Percentiles rank a stretch among this genome's conserved stretches.
Evolutionary conservation across 2,113 vertebrate genomes (phyloP).

Genomic region (Oreamnos americanus): DNA sequence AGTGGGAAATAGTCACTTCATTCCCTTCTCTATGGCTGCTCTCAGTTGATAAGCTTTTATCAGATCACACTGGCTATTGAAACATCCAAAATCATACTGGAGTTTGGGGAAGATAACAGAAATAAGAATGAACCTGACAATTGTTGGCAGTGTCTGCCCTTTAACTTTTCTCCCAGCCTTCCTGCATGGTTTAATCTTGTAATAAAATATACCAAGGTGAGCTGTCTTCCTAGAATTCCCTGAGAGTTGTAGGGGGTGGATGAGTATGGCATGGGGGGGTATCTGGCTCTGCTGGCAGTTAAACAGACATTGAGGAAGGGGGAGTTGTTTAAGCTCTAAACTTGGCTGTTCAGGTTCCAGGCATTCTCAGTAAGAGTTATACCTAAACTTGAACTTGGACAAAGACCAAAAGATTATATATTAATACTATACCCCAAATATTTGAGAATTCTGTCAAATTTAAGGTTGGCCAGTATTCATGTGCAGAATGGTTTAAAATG

Average conservation of each 20-base stretch:
- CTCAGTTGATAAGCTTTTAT: neutral
- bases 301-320: neutral
- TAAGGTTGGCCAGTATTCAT: neutral
- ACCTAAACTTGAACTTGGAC: conserved; percentile 36
- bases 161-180: neutral
- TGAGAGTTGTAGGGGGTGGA: neutral
- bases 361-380: neutral
- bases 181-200: neutral
- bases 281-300: neutral
- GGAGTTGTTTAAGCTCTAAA: conserved; percentile 2
- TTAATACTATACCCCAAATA: conserved; percentile 18
- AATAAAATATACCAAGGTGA: neutral
- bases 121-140: neutral
- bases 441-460: conserved; percentile 30
- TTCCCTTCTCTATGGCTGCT: neutral
- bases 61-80: neutral
- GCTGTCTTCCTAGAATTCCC: neutral
- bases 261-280: neutral
- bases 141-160: neutral
- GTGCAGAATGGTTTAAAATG: neutral
- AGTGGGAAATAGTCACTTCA: neutral
- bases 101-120: conserved; percentile 6
- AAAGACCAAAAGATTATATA: conserved; percentile 35
- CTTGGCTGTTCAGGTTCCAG: conserved; percentile 51
- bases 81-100: neutral